A percentile compares a stretch with the other conserved stretches of the same genome.
phyloP scores from a whole-genome alignment of 2,797 vertebrate species.

The Neostethus bicornis region DNA sequence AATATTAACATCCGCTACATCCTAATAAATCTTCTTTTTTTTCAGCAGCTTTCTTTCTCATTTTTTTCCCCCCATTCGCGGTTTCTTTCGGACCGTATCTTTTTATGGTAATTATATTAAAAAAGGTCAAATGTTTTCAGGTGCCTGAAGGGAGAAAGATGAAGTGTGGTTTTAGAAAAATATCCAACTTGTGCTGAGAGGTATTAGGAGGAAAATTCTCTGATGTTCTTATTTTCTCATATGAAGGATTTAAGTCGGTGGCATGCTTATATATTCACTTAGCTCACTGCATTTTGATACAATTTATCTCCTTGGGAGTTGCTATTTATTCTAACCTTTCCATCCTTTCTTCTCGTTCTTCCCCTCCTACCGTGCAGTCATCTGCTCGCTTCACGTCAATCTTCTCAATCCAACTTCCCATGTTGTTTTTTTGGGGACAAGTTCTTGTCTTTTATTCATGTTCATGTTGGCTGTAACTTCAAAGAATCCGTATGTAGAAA shows the following conservation, averaged over 20 bases:
- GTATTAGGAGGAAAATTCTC: conserved; percentile 20
- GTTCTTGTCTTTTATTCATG: conserved; percentile 16
- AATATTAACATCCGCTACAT: conserved; percentile 19
- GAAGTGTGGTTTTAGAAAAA: conserved; percentile 47
- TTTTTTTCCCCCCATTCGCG: conserved; percentile 43
- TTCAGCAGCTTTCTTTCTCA: not conserved
- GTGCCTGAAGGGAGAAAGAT: conserved; percentile 51
- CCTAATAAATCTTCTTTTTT: conserved; percentile 28
- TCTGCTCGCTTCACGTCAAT: conserved; percentile 28
- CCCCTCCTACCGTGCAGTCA: conserved; percentile 1
- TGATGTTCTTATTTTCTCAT: conserved; percentile 38
- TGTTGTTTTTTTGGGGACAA: conserved; percentile 16
- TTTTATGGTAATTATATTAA: conserved; percentile 70
- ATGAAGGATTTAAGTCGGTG: conserved; percentile 25
- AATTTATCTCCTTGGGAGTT: conserved; percentile 44
- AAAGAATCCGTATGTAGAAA: not conserved
- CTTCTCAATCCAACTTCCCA: conserved; percentile 13
- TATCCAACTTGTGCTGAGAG: conserved; percentile 39
- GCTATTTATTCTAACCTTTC: conserved; percentile 18
- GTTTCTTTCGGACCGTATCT: conserved; percentile 34
- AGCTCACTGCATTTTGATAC: conserved; percentile 35
- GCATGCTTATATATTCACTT: conserved; percentile 27
- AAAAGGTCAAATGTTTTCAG: conserved; percentile 57
- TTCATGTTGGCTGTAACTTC: not conserved
- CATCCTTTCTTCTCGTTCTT: conserved; percentile 10